Base-by-base conservation (phyloP, 2,888 invertebrate genomes). In the Imbricaverruca yamaguchii region DNA sequence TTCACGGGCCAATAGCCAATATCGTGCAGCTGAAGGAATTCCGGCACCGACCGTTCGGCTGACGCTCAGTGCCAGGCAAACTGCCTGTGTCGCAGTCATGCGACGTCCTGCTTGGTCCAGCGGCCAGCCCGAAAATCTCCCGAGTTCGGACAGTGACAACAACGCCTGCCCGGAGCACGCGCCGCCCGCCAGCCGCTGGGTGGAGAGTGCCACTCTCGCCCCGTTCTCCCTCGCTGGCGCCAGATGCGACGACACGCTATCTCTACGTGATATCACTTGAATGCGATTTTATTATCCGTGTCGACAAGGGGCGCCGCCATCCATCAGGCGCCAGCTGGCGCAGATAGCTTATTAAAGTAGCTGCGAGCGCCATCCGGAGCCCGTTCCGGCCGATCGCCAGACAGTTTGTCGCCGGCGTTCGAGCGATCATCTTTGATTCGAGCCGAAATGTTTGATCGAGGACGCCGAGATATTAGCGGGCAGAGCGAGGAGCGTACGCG, bases 301-400 rank as follows among this genome's bases (percentile, higher is more conserved):
- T 74, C 74, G 74, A 74, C 74, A 74, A 53, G 74, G 21, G 69
- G 74, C 53, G 53, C 74, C 9, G 8, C 74, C 53, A 74, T 74
- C 74, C 74, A 74, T 74, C 74, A 74, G 21, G 21, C 74, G 21
- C 8, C 74, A 74, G 74, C 74, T 74, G 74, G 53, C 53, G 21
- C 74, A 74, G 74, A 74, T 74, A 74, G 74, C 74, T 74, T 74
- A 74, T 74, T 74, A 74, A 74, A 74, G 53, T 74, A 21, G 74
- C 74, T 53, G 53, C 21, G 53, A 21, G 25, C 23, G 67, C 55
- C 21, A 53, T 74, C 55, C 10, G 69, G 39, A 13, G 55, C 39
- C 39, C 74, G 53, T 7, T 21, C 53, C 39, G 69, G 23, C 23
- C n/a, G 39, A 69, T 69, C 69, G 39, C 15, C 39, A 25, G 69